A percentile compares a stretch with the other conserved stretches of the same genome.
Conservation (phyloP, 2,797 vertebrate species). For the Gymnocypris eckloni region DNA sequence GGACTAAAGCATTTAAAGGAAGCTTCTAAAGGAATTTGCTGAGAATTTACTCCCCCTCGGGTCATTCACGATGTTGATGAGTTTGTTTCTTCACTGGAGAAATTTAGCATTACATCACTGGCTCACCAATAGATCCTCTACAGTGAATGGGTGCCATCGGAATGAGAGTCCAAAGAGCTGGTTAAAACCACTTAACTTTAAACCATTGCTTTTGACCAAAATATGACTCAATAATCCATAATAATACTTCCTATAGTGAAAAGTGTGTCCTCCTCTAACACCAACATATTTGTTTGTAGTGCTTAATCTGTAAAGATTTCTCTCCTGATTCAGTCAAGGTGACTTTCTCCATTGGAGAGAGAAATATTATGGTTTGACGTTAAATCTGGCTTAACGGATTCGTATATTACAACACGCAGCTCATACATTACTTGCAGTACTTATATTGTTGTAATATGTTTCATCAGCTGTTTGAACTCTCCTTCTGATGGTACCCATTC, state of each 20-base stretch:
- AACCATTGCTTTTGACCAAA: neutral
- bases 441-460: no score
- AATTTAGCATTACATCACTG: neutral
- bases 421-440: no score
- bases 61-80: neutral
- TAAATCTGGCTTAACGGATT: no score
- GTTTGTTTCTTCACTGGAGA: neutral
- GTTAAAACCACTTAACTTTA: neutral
- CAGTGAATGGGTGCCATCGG: neutral
- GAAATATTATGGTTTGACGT: no score
- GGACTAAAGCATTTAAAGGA: neutral
- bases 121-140: neutral
- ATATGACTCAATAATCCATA: neutral
- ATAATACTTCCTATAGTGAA: neutral
- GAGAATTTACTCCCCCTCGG: neutral
- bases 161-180: neutral
- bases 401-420: no score
- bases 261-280: neutral
- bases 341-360: neutral
- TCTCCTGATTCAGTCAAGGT: neutral
- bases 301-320: neutral
- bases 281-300: neutral
- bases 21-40: neutral
- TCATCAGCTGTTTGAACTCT: no score
- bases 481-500: no score